phyloP scores from a whole-genome alignment of 1,140 invertebrate genomes.

The Papilio xuthus region DNA sequence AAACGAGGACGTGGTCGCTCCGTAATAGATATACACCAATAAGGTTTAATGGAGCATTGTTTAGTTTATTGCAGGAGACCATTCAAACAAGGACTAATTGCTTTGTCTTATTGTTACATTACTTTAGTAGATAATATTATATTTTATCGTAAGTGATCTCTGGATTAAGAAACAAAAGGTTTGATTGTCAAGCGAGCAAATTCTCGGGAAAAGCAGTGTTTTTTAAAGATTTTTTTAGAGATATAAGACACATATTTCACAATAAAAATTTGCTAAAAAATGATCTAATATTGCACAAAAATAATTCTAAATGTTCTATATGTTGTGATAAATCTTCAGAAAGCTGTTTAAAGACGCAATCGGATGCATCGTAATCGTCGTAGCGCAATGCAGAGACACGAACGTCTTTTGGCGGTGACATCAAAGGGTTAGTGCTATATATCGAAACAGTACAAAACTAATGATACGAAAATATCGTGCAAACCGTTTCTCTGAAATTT shows the following conservation, averaged over 20 bases:
- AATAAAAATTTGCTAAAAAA: not conserved
- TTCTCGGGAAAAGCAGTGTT: too few relatives aligned
- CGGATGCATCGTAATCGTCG: conserved; percentile 4
- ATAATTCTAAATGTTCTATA: not conserved
- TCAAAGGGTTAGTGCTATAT: conserved; percentile 7
- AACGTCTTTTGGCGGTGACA: conserved; percentile 16
- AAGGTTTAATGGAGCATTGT: conserved; percentile 27
- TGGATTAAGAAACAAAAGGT: not conserved
- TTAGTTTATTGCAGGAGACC: conserved; percentile 13
- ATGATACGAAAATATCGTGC: not conserved
- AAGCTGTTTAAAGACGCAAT: conserved; percentile 4
- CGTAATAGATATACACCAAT: conserved; percentile 26
- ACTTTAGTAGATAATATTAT: not conserved
- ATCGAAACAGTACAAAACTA: not conserved
- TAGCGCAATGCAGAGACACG: conserved; percentile 10
- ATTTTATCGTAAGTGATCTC: not conserved
- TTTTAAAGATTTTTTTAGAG: too few relatives aligned
- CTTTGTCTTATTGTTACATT: not conserved
- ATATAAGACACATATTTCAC: too few relatives aligned
- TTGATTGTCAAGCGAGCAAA: not conserved
- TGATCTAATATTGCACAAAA: not conserved
- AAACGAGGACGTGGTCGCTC: conserved; percentile 20
- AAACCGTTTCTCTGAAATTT: not conserved
- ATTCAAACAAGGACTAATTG: conserved; percentile 14
- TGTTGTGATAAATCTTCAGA: not conserved